Base-by-base conservation (phyloP, 2,113 vertebrate genomes). In the Geococcyx californianus region DNA sequence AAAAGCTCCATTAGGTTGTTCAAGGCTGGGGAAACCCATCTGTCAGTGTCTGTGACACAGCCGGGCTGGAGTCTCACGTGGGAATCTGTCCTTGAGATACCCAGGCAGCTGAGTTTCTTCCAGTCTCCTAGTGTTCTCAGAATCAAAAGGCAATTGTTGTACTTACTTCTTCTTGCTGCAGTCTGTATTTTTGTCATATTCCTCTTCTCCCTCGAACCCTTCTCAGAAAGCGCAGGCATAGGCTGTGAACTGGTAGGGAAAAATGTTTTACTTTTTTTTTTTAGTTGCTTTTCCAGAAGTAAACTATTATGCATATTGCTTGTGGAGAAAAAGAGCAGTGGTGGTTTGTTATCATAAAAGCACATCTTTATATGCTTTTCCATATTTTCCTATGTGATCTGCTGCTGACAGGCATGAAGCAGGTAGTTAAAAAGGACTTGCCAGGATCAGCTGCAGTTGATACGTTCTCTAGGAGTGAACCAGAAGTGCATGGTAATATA, bases 1-100 rank as follows among this genome's bases (percentile, higher is more conserved):
- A 77, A 97, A 98, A 98, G 97, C 97, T 98, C 97, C 97, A 97
- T 98, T 98, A 98, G 97, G 92, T 97, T 97, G 91, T 97, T 97
- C 86, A 92, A 97, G 97, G 97, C 96, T 97, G 97, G 97, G 96
- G 95, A 97, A 98, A 95, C 96, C 97, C 97, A 98, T 98, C 98
- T 98, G 97, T 98, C 98, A 97, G 94, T 94, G 96, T 97, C 96
- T 96, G 92, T 97, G 97, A 95, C 97, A 97, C 97, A 96, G 96
- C 93, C 82, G 40, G 84, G 97, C 95, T 96, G 95, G 81, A 96
- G 92, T 87, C 97, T 97, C 95, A 95, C n/a, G 64, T 97, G 96
- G 96, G 96, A 96, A 90, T 94, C 95, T 95, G 97, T 97, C 98
- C 98, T 98, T 97, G 98, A 98, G 97, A 97, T 85, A 95, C 86